Conservation (phyloP, 2,113 vertebrate species). For the Pseudorhombus dupliciocellatus region DNA sequence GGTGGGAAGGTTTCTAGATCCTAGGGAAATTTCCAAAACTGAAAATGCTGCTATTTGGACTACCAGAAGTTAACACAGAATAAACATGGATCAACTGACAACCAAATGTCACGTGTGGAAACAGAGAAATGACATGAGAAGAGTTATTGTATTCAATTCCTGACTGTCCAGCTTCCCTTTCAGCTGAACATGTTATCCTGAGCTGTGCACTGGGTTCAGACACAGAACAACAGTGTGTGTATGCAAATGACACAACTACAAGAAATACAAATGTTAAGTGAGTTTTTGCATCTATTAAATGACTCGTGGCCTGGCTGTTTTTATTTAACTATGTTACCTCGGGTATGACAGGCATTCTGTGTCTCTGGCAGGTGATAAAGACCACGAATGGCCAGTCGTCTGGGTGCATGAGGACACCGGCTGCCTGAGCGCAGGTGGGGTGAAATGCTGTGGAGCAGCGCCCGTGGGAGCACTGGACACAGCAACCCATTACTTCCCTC, state of each 20-base stretch:
- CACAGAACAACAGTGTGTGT: not conserved
- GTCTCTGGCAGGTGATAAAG: slow-evolving; percentile 94
- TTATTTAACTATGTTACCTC: slow-evolving; percentile 81
- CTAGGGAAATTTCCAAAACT: too few relatives aligned
- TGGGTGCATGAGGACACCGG: slow-evolving; percentile 94
- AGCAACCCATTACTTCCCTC: slow-evolving; percentile 88
- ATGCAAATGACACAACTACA: not conserved
- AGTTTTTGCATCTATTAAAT: not conserved
- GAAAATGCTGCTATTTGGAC: not conserved
- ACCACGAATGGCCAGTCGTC: slow-evolving; percentile 98
- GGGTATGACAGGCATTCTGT: slow-evolving; percentile 83
- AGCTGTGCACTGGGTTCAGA: not conserved
- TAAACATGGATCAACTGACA: not conserved
- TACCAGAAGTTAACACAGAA: not conserved
- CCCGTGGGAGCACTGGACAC: slow-evolving; percentile 96
- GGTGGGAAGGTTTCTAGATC: too few relatives aligned
- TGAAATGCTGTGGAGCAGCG: slow-evolving; percentile 98
- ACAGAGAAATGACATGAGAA: not conserved
- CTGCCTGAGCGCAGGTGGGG: slow-evolving; percentile 94
- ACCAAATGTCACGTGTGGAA: not conserved
- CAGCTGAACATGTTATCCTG: not conserved
- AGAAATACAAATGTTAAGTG: not conserved
- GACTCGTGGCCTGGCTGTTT: too few relatives aligned
- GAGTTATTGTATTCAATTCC: not conserved
- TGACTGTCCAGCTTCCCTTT: not conserved